Percentiles rank a stretch among this genome's conserved stretches.
Evolutionary conservation across 1,140 invertebrate species (phyloP).

Genomic region (Lordiphosa clarofinis): DNA sequence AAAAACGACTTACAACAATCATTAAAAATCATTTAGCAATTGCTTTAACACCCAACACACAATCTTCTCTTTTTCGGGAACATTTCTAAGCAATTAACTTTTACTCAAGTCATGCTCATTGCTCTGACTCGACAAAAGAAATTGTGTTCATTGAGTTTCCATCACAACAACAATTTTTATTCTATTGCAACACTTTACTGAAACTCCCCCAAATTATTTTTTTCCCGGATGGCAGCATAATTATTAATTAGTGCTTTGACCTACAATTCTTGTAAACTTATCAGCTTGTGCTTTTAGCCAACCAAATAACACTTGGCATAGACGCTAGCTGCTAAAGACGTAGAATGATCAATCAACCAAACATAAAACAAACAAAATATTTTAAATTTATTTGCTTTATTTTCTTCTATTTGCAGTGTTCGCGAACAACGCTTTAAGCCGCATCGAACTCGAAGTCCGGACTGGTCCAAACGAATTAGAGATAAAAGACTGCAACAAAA

Average conservation of each 20-base stretch:
- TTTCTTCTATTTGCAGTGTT: constrained; percentile 67
- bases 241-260: constrained; percentile 54
- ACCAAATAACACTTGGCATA: constrained; percentile 5
- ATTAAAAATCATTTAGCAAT: no score
- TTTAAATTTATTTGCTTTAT: not conserved
- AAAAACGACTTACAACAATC: no score
- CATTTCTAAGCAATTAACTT: no score
- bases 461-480: constrained; percentile 80
- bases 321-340: no score
- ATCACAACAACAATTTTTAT: no score
- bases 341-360: constrained; percentile 32
- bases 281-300: constrained; percentile 33
- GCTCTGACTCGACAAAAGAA: no score
- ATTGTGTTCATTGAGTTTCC: no score
- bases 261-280: constrained; percentile 53
- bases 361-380: constrained; percentile 9
- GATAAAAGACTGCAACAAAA: constrained; percentile 80
- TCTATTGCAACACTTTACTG: not conserved
- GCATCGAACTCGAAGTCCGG: constrained; percentile 75
- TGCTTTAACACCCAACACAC: no score
- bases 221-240: no score
- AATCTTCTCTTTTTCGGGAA: no score
- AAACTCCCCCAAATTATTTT: no score
- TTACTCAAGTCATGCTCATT: no score
- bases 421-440: constrained; percentile 79